Base-by-base conservation (phyloP, 2,888 invertebrate genomes). In the Calliphora vomitoria region DNA sequence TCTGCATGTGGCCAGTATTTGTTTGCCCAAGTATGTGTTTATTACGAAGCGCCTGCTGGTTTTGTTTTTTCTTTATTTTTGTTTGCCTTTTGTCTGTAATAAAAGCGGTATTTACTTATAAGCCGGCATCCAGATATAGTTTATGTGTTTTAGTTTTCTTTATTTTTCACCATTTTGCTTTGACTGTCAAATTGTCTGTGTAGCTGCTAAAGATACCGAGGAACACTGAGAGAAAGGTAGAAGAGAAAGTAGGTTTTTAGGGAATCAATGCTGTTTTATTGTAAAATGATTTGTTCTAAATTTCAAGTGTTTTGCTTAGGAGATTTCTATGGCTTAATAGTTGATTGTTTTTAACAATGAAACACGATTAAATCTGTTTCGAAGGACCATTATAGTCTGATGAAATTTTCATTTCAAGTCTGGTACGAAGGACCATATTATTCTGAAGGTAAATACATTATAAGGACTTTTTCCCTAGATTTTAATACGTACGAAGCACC, bases 81-180 rank as follows among this genome's bases (percentile, higher is more conserved):
- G 11, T 44, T 25, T 44, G 20, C 41, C 18, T 47, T 47, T 47
- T 20, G 60, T 25, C 18, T 62, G 41, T 50, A 60, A 58, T 79
- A 69, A 79, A 79, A 69, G 47, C 66, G 58, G 50, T 66, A 82
- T 75, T 75, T 60, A 58, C 58, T 68, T 76, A 64, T 71, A 75
- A 71, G 76, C 44, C 78, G 44, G 53, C 76, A 68, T 68, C 53
- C 55, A 58, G 25, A 11, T 53, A 71, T 62, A 13, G 13, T 76
- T 58, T 44, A 41, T 50, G 76, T 44, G 69, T 71, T 78, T 69
- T 35, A 44, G 69, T 62, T 76, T 71, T 44, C 31, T 69, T 62
- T 47, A 4, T 58, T 0, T 35, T 69, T 38, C 13, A 58, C 15
- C 60, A 80, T 20, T 38, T 64, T 47, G n/a, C 15, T 55, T 18